These are phyloP conservation scores for Acanthococcus lagerstroemiae DNA, from an alignment of 2,888 invertebrate genomes.

Conservation along the genomic window DNA sequence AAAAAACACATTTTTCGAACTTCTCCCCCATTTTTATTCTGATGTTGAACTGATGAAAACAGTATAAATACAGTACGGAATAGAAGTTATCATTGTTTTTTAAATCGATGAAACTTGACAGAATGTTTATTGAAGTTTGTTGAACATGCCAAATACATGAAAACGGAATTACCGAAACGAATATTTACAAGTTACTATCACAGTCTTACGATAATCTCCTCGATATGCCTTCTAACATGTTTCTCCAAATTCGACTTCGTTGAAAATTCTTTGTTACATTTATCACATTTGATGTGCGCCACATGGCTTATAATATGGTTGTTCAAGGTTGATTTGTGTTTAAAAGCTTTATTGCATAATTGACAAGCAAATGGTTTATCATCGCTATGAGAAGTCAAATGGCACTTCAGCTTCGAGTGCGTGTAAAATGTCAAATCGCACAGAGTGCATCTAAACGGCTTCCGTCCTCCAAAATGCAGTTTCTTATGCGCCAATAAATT, in stretches of 20 bases:
- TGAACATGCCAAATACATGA: too few species aligned
- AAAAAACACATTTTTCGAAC: too few species aligned
- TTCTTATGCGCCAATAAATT: conserved; percentile 2
- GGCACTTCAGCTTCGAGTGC: conserved; percentile 1
- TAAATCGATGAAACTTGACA: too few species aligned
- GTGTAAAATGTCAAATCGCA: conserved; percentile 11
- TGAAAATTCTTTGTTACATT: conserved; percentile 8
- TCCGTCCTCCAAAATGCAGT: background rate
- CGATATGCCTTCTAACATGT: conserved; percentile 12
- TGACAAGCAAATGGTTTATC: conserved; percentile 4
- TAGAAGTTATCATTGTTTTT: too few species aligned
- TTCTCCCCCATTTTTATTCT: too few species aligned
- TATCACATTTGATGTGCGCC: background rate
- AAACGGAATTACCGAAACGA: too few species aligned
- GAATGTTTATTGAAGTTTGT: too few species aligned
- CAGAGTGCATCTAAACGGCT: conserved; percentile 1
- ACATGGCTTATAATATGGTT: background rate
- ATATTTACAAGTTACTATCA: too few species aligned
- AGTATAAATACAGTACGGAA: too few species aligned
- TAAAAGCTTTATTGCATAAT: conserved; percentile 1
- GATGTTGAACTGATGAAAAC: too few species aligned
- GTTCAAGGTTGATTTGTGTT: background rate
- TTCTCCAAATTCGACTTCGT: background rate
- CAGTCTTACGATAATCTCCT: conserved; percentile 14
- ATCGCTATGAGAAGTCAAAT: background rate